Conservation (phyloP, 2,113 vertebrate species). For the Oryzias woworae region DNA sequence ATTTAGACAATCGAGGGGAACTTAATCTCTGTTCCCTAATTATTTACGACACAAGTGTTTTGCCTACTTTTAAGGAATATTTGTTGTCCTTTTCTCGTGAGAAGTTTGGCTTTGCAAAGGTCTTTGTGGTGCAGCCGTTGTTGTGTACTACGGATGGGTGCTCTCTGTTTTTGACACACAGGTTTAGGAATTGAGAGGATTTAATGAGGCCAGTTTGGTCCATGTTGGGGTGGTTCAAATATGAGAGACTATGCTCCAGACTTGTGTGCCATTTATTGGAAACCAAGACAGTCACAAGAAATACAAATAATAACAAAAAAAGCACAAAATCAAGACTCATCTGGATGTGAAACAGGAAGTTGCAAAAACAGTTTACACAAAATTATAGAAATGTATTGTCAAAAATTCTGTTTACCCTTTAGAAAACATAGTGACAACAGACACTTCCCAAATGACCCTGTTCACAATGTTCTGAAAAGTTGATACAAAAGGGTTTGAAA, state of each 20-base stretch:
- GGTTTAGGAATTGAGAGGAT: not conserved
- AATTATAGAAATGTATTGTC: too few relatives aligned
- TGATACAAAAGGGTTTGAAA: too few relatives aligned
- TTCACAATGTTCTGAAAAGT: too few relatives aligned
- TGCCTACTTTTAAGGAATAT: not conserved
- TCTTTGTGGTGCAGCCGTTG: slow-evolving; percentile 6
- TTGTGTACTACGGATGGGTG: slow-evolving; percentile 6
- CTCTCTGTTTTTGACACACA: not conserved
- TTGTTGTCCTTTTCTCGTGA: not conserved
- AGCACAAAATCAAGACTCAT: not conserved
- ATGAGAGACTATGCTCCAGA: slow-evolving; percentile 19
- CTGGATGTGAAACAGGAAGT: too few relatives aligned
- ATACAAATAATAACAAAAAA: not conserved
- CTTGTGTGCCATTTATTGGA: slow-evolving; percentile 16
- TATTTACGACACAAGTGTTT: not conserved
- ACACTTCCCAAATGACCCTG: too few relatives aligned
- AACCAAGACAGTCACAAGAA: slow-evolving; percentile 20
- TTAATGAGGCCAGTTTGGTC: slow-evolving; percentile 17
- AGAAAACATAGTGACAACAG: too few relatives aligned
- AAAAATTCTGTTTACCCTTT: too few relatives aligned
- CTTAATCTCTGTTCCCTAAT: not conserved
- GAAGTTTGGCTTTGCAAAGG: slow-evolving; percentile 1
- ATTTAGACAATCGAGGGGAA: not conserved
- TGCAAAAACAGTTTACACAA: too few relatives aligned
- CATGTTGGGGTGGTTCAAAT: slow-evolving; percentile 33